These are phyloP conservation scores for Meteorus cinctellus DNA, from an alignment of 2,888 invertebrate genomes.

Conservation along the genomic window DNA sequence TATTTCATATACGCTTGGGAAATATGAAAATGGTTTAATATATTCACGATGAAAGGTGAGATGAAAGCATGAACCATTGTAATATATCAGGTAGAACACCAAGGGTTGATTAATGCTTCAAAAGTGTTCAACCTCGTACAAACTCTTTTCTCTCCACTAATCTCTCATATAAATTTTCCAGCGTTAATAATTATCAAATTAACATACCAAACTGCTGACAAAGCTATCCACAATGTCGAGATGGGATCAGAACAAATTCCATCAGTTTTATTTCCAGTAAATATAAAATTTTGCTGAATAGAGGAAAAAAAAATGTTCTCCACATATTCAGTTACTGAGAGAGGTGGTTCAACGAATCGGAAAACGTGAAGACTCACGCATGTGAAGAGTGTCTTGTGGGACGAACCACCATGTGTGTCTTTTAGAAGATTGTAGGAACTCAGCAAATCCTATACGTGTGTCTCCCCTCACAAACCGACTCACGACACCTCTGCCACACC, in stretches of 20 bases:
- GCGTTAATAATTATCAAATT: neutral
- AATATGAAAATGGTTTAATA: neutral
- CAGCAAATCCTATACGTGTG: slow-evolving; percentile 21
- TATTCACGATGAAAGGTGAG: neutral
- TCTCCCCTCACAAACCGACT: slow-evolving; percentile 10
- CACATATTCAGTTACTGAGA: neutral
- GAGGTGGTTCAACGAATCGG: slow-evolving; percentile 22
- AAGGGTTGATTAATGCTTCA: no score
- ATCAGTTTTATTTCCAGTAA: neutral
- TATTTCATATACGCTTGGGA: neutral
- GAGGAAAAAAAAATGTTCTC: neutral
- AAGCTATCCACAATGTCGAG: neutral
- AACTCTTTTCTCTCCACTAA: no score
- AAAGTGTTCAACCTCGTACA: no score
- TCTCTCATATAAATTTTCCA: no score
- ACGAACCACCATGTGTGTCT: slow-evolving; percentile 26
- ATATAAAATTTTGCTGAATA: neutral
- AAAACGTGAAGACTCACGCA: slow-evolving; percentile 20
- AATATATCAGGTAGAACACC: no score
- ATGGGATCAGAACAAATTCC: no score
- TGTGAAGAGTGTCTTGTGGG: slow-evolving; percentile 26
- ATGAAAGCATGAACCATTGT: neutral
- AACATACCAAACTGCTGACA: neutral
- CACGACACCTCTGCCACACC: slow-evolving; percentile 24
- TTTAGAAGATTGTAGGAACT: slow-evolving; percentile 14